Percentiles rank a stretch among this genome's conserved stretches.
Evolutionary conservation across 2,888 invertebrate species (phyloP).

Genomic region (Drosophila algonquin): DNA sequence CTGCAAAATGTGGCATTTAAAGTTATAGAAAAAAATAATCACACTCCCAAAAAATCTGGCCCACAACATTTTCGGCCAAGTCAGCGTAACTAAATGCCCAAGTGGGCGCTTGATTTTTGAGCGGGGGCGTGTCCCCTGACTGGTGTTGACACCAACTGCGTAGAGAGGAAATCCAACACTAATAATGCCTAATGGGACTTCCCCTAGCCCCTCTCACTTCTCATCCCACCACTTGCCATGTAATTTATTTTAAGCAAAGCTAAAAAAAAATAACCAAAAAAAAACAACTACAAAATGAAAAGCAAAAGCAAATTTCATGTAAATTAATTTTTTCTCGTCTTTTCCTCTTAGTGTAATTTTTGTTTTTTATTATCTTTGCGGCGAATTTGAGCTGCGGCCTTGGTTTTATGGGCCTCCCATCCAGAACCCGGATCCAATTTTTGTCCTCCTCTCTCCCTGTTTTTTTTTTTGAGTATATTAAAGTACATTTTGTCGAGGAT

Average conservation of each 20-base stretch:
- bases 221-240: slow-evolving; percentile 20
- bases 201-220: background rate
- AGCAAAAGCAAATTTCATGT: slow-evolving; percentile 60
- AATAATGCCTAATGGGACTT: slow-evolving; percentile 55
- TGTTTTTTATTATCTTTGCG: slow-evolving; percentile 55
- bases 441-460: background rate
- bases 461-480: slow-evolving; percentile 50
- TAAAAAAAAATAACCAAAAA: slow-evolving; percentile 17
- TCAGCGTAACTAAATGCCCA: slow-evolving; percentile 17
- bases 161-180: slow-evolving; percentile 54
- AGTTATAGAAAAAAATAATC: slow-evolving; percentile 4
- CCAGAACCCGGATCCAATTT: background rate
- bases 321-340: slow-evolving; percentile 66
- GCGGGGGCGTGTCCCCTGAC: slow-evolving; percentile 19
- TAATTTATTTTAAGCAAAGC: slow-evolving; percentile 54
- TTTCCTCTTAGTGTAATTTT: slow-evolving; percentile 52
- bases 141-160: slow-evolving; percentile 38
- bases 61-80: slow-evolving; percentile 10
- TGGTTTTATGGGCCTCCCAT: slow-evolving; percentile 24
- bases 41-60: slow-evolving; percentile 7
- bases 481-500: slow-evolving; percentile 59
- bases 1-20: slow-evolving; percentile 4
- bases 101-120: slow-evolving; percentile 9
- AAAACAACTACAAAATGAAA: slow-evolving; percentile 6
- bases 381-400: slow-evolving; percentile 25